phyloP scores from a whole-genome alignment of 1,140 invertebrate species.

The Bombus superbus region DNA sequence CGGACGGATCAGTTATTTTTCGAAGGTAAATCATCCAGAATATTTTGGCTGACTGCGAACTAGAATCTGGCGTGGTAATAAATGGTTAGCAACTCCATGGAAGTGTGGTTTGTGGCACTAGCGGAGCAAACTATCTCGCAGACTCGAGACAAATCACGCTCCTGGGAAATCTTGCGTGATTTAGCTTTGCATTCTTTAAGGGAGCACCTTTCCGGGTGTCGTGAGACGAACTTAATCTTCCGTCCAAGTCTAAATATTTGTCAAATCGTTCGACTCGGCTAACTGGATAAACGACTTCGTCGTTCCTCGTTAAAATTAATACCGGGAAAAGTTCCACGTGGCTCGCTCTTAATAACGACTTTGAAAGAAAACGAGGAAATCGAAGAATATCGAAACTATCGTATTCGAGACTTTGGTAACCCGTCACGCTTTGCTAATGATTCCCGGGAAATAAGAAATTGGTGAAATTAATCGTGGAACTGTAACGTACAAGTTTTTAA shows the following conservation, averaged over 20 bases:
- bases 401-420: no score
- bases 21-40: background rate
- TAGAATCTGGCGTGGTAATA: background rate
- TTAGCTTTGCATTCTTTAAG: conserved; percentile 42
- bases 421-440: background rate
- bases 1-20: background rate
- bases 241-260: no score
- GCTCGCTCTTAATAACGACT: background rate
- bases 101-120: background rate
- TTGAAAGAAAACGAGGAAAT: background rate
- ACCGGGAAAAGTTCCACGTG: no score
- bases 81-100: conserved; percentile 17
- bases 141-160: conserved; percentile 30
- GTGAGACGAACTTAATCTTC: background rate
- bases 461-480: background rate
- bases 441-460: background rate
- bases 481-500: background rate
- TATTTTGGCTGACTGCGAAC: background rate
- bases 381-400: background rate
- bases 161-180: conserved; percentile 47
- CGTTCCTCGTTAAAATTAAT: background rate
- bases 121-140: conserved; percentile 4
- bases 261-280: background rate
- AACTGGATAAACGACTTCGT: background rate
- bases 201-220: no score